These are phyloP conservation scores for Turritopsis rubra DNA, from an alignment of 30 jellyfish, hydroid and myxozoan species.

Conservation along the genomic window DNA sequence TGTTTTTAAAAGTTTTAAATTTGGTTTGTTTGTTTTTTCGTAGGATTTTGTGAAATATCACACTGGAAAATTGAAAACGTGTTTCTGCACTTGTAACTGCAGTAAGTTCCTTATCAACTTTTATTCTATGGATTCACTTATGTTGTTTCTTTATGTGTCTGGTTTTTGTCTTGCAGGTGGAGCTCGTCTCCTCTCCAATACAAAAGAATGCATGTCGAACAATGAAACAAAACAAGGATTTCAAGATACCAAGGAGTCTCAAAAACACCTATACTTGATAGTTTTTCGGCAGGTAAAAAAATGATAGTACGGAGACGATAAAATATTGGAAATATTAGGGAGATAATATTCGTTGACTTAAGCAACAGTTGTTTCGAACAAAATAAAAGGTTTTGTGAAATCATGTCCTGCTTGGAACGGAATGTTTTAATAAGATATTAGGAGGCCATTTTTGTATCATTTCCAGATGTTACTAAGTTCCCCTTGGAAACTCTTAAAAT, in stretches of 20 bases:
- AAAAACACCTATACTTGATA: not conserved
- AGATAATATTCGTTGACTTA: not conserved
- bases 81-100: slow-evolving; percentile 57
- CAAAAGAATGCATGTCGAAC: too few relatives aligned
- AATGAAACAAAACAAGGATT: not conserved
- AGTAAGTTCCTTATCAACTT: too few relatives aligned
- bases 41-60: slow-evolving; percentile 52
- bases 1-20: too few relatives aligned
- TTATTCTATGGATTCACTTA: not conserved
- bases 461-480: too few relatives aligned
- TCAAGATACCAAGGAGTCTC: not conserved
- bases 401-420: too few relatives aligned
- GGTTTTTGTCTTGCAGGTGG: not conserved
- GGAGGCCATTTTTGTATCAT: too few relatives aligned
- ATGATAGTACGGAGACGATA: too few relatives aligned
- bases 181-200: not conserved
- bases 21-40: slow-evolving; percentile 9
- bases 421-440: too few relatives aligned
- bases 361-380: too few relatives aligned
- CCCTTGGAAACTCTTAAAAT: too few relatives aligned
- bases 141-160: not conserved
- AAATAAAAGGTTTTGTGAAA: too few relatives aligned
- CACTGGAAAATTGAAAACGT: slow-evolving; percentile 20
- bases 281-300: slow-evolving; percentile 37
- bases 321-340: not conserved